phyloP scores from a whole-genome alignment of 2,888 invertebrate species.

The Drosophila picticornis region DNA sequence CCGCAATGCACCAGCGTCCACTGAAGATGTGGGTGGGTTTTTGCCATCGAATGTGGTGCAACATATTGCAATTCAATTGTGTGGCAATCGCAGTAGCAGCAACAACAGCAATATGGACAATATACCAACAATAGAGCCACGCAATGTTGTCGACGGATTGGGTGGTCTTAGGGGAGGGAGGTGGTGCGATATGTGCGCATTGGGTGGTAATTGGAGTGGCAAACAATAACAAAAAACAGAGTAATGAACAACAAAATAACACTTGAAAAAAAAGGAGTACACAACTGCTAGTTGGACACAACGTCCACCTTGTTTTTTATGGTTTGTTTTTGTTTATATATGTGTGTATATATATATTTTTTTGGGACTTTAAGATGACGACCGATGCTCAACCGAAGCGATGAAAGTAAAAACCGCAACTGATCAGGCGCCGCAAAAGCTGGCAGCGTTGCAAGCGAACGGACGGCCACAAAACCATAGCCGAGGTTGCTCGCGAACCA shows the following conservation, averaged over 20 bases:
- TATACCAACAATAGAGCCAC: constrained; percentile 33
- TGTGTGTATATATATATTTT: neutral
- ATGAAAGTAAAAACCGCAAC: constrained; percentile 85
- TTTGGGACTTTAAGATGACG: constrained; percentile 27
- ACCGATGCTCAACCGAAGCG: constrained; percentile 78
- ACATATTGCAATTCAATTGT: constrained; percentile 59
- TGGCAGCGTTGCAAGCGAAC: constrained; percentile 64
- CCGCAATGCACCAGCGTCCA: constrained; percentile 5
- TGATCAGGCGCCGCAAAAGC: constrained; percentile 81
- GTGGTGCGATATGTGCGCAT: constrained; percentile 25
- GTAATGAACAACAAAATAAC: constrained; percentile 21
- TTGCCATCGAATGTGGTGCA: constrained; percentile 45
- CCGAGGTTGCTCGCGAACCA: constrained; percentile 36
- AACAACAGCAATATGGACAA: neutral
- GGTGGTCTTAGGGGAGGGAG: neutral
- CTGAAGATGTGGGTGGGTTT: constrained; percentile 18
- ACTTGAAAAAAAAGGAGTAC: constrained; percentile 45
- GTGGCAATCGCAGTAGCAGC: constrained; percentile 36
- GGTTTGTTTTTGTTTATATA: constrained; percentile 12
- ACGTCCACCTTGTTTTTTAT: constrained; percentile 12
- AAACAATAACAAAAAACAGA: constrained; percentile 43
- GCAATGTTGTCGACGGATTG: constrained; percentile 10
- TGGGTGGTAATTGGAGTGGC: constrained; percentile 65
- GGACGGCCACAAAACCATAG: constrained; percentile 52
- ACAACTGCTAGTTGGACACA: constrained; percentile 54